Conservation (phyloP, 2,113 vertebrate species). For the Sapayoa aenigma region DNA sequence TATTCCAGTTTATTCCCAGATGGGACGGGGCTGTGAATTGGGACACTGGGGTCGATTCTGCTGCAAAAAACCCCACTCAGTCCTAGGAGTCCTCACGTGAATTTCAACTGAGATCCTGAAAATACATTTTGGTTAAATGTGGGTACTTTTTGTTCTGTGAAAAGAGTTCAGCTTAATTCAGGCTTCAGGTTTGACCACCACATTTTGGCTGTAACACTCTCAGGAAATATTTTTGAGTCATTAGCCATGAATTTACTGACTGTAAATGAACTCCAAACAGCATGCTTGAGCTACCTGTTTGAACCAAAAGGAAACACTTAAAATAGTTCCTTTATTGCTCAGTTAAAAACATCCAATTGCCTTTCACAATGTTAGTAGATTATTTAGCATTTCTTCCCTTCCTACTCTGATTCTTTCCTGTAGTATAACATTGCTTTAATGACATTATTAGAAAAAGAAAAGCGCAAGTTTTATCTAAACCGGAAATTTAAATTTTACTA, state of each 20-base stretch:
- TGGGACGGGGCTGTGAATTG: neutral
- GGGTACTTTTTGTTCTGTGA: neutral
- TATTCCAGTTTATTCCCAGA: neutral
- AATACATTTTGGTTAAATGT: neutral
- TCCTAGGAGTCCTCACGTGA: neutral
- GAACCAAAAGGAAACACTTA: slow-evolving; percentile 47
- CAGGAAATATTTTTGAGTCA: slow-evolving; percentile 46
- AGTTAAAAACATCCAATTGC: slow-evolving; percentile 12
- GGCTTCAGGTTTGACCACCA: neutral
- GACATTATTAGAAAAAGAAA: neutral
- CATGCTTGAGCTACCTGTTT: slow-evolving; percentile 11
- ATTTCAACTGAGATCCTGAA: neutral
- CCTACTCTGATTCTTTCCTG: neutral
- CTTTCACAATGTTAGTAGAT: neutral
- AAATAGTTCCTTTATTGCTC: slow-evolving; percentile 25
- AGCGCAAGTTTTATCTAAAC: neutral
- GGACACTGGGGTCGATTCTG: neutral
- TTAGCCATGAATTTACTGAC: slow-evolving; percentile 35
- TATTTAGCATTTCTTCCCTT: neutral
- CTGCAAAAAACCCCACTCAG: neutral
- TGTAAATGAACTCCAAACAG: slow-evolving; percentile 32
- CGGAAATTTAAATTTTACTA: neutral
- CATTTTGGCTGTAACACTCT: neutral
- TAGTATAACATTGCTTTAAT: neutral
- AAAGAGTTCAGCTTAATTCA: neutral